These are phyloP conservation scores for Neomorphus geoffroyi DNA, from an alignment of 2,797 vertebrate species.

Conservation along the genomic window DNA sequence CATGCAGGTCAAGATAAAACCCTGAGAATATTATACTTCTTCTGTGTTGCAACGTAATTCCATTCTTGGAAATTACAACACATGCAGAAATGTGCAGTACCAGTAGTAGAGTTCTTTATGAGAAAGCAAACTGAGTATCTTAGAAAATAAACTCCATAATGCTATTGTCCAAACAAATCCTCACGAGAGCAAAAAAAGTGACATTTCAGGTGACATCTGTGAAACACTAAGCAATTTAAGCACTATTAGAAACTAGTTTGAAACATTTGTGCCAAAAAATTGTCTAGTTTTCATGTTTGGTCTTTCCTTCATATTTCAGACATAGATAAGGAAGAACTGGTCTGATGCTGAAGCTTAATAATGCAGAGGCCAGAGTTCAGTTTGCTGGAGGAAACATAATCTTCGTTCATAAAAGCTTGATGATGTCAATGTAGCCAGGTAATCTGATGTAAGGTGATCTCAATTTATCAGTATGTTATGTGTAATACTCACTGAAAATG, in stretches of 20 bases:
- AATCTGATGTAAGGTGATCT: not conserved
- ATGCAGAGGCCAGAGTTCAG: fast-evolving
- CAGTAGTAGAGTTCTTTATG: not conserved
- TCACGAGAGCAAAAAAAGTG: not conserved
- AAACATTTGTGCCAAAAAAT: not conserved
- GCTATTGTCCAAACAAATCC: fast-evolving
- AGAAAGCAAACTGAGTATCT: not conserved
- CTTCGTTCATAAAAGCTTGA: not conserved
- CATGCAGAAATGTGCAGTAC: not conserved
- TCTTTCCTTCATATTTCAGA: not conserved
- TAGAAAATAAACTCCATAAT: not conserved
- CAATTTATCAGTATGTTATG: not conserved
- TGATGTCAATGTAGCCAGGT: not conserved
- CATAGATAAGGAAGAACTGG: not conserved
- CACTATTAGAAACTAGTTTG: not conserved
- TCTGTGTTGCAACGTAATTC: not conserved
- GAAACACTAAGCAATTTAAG: not conserved
- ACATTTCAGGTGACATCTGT: not conserved
- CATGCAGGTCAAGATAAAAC: conserved; percentile 39
- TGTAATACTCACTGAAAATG: not conserved
- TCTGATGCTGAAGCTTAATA: not conserved
- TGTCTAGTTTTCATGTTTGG: not conserved
- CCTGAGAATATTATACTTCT: conserved; percentile 26
- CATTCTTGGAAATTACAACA: not conserved
- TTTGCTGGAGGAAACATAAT: not conserved